Evolutionary conservation across 2,888 invertebrate genomes (phyloP), one percentile per base, ranked within the genome.

Genomic region (Drosophila melanosoma): DNA sequence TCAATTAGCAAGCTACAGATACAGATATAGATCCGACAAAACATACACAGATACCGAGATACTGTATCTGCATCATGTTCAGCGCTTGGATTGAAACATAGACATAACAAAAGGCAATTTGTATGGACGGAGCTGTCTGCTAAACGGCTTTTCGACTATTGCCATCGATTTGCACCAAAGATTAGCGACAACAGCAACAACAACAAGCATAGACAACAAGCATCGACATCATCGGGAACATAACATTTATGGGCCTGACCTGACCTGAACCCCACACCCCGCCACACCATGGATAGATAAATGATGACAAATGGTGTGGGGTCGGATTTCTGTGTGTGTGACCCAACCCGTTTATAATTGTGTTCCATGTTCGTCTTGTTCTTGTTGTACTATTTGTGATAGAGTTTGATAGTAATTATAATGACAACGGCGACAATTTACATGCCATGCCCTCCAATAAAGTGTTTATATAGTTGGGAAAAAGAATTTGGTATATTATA

Each of bases 161-260:
- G 75, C 79, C 75, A 79, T 79, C 79, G 79, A 79, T 87, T 82
- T 79, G 77, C 77, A 62, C 57, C 71, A 73, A 69, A 81, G 87
- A 86, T 86, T 83, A 86, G 84, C 63, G 74, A 72, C 59, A 57
- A 33, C 52, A 53, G 57, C 62, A 65, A 51, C 62, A 60, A 61
- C 56, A 60, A 57, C 60, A 58, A 45, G 26, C 54, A 73, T 26
- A 26, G 26, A 38, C 40, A 60, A 48, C 53, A 69, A 76, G 59
- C 65, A 63, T 68, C 69, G 61, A 77, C 77, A 62, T 72, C 77
- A 74, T 75, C 70, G 80, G 52, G 74, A 79, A 72, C 70, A 82
- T 69, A 80, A 75, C 87, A 80, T 86, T 86, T 89, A 91, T 87
- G 82, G 87, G 81, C 80, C 82, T 85, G 91, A 89, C 89, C 91